Evolutionary conservation across 2,797 vertebrate genomes (phyloP), one percentile per base, ranked within the genome.

Genomic region (Astyanax mexicanus): DNA sequence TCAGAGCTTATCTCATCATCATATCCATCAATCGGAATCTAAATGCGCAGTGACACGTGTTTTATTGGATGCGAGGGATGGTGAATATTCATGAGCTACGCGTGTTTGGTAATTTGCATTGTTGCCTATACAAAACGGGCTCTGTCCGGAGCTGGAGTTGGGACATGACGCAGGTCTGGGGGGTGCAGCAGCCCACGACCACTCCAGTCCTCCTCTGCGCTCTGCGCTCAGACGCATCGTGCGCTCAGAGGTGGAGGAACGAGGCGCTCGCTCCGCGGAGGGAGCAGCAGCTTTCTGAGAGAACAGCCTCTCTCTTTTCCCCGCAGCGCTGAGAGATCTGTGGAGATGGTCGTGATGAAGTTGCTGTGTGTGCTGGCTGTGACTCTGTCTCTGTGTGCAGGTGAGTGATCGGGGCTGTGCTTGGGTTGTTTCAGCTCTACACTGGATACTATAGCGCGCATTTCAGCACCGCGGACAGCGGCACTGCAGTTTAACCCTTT

Each of bases 391-490:
- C 74, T 93, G 29, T n/a, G 89, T 27, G 74, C 86, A 84, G 92
- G 93, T 94, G 80, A 44, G 92, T 77, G 57, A 32, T 3, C 19
- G 6, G 13, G 32, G n/a, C n/a, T n/a, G 5, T 70, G 69, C 32
- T 74, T 4, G 13, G 13, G 6, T 55, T 72, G 9, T 52, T 35
- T 6, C 66, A 64, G 21, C n/a, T 42, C n/a, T 58, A n/a, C 51
- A 17, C 0, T 44, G 69, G n/a, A n/a, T n/a, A 77, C 60, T 81
- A 78, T 6, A 15, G 49, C 21, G 15, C 57, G 25, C 27, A 27
- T 79, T 89, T 91, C 91, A 94, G 92, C 65, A 93, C 93, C 92
- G 83, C 2, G 91, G 92, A 90, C 85, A 94, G 92, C 85, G 85
- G 21, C 81, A 60, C 19, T 9, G 0, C 54, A 13, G 7, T 4